Conservation (phyloP, 64 coral and sea anemone genomes). For the Stichodactyla mertensii region DNA sequence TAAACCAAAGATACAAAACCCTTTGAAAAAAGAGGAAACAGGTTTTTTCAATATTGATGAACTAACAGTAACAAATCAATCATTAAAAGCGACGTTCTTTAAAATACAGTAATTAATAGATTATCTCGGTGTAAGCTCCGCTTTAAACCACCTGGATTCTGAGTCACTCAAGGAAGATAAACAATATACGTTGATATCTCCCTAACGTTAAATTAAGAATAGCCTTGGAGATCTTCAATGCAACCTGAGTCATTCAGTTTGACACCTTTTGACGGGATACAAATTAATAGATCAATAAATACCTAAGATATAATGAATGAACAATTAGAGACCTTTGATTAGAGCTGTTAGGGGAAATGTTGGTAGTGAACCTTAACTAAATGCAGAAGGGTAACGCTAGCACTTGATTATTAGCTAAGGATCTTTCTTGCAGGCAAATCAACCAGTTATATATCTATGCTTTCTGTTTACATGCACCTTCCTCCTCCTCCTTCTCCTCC, state of each 20-base stretch:
- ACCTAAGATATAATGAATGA: not conserved
- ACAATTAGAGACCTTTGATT: not conserved
- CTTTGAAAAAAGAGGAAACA: not conserved
- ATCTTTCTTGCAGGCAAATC: too few species aligned
- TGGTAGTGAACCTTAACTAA: not conserved
- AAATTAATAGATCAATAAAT: not conserved
- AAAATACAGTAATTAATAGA: not conserved
- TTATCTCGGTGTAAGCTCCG: not conserved
- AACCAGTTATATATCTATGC: too few species aligned
- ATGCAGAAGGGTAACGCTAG: too few species aligned
- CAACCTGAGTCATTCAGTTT: not conserved
- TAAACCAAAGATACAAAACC: not conserved
- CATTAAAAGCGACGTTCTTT: not conserved
- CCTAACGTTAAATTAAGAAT: not conserved
- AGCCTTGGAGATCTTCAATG: not conserved
- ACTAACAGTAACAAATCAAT: slow-evolving; percentile 1
- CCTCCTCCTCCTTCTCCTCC: too few species aligned
- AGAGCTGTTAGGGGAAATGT: not conserved
- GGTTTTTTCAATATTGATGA: not conserved
- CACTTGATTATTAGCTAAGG: too few species aligned
- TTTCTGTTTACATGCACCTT: too few species aligned
- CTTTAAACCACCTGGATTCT: too few species aligned
- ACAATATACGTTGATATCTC: not conserved
- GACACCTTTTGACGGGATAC: not conserved
- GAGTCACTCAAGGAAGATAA: too few species aligned